Base-by-base conservation (phyloP, 2,113 vertebrate genomes). In the Silurus glanis region DNA sequence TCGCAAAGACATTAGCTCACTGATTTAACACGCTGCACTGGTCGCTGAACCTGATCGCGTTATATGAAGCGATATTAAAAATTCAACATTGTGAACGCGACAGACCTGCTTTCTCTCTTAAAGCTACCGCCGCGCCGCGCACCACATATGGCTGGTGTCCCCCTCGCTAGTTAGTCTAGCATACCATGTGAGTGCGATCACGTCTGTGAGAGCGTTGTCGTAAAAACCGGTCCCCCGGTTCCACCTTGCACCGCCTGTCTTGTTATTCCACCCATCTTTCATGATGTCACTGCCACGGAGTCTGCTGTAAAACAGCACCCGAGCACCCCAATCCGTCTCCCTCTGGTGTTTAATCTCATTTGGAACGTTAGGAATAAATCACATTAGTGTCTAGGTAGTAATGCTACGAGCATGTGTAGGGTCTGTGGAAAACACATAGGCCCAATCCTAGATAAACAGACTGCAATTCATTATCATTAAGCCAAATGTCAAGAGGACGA, bases 111-210 rank as follows among this genome's bases (percentile, higher is more conserved):
- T 85, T 67, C 69, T 71, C 61, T 16, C 23, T 69, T 82, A n/a
- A 56, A 87, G 71, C 84, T 66, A 84, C 56, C 37, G 47, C 69
- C n/a, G 76, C 59, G 78, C 85, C 67, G 56, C 86, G 17, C 83
- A 58, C 81, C 67, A 75, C 85, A 87, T 85, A 78, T 82, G 76
- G 88, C 72, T 51, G 80, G 53, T 83, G 79, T 74, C 86, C 71
- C 59, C 78, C n/a, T 62, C 76, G 61, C 80, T 5, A 47, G 80
- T 90, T 72, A 21, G 59, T 84, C 76, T 28, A 66, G 78, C 87
- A 90, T 90, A 87, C 90, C 91, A 90, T 87, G 64, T 86, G 89
- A 85, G 85, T 91, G 90, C 53, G 56, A 83, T 91, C 89, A 90
- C 78, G 91, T 91, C 88, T 89, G 75, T 61, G 67, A 89, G 55